These are phyloP conservation scores for Ecliptopera silaceata DNA, from an alignment of 2,888 invertebrate species.

Conservation along the genomic window DNA sequence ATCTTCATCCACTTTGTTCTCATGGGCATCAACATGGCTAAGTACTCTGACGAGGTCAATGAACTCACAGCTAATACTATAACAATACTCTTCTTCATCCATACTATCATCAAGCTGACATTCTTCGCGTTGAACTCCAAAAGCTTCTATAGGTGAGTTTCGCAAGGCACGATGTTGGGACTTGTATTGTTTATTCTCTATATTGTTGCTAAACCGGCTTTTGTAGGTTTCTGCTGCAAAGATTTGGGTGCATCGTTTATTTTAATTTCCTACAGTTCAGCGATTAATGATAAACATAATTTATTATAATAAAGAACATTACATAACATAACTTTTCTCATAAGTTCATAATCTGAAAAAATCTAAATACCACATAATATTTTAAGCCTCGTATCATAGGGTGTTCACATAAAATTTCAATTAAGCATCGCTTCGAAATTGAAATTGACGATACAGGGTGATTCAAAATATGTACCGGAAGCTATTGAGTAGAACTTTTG, in stretches of 20 bases:
- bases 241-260: too few species aligned
- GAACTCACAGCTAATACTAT: constrained; percentile 90
- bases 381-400: too few species aligned
- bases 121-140: constrained; percentile 90
- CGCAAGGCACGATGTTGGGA: constrained; percentile 1
- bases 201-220: background rate
- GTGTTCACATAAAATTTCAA: background rate
- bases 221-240: too few species aligned
- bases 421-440: background rate
- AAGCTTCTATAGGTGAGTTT: constrained; percentile 86
- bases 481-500: too few species aligned
- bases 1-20: constrained; percentile 84
- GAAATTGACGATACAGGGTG: background rate
- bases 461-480: too few species aligned
- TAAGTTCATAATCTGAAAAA: too few species aligned
- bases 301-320: too few species aligned
- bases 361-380: too few species aligned
- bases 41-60: constrained; percentile 90
- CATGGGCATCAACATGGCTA: constrained; percentile 86
- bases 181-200: background rate
- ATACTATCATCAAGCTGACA: constrained; percentile 88
- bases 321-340: too few species aligned
- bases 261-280: too few species aligned
- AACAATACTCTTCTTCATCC: constrained; percentile 91
- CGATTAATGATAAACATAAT: too few species aligned